Evolutionary conservation across 2,888 invertebrate genomes (phyloP).

Genomic region (Entomobrya multifasciata): DNA sequence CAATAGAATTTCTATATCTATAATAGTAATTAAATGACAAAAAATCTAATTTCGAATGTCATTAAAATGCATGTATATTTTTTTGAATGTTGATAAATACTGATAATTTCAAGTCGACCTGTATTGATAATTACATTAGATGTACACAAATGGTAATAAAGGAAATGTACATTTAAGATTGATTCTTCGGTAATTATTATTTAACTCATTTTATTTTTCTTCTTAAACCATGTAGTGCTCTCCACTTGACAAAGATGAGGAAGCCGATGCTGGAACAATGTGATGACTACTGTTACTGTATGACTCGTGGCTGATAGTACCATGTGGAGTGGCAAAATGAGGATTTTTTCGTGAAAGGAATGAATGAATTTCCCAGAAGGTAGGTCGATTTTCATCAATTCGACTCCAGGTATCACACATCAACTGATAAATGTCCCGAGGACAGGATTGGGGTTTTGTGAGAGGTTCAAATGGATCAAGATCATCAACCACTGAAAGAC

Average conservation of each 20-base stretch:
- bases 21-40: too few relatives aligned
- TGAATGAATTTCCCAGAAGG: conserved; percentile 93
- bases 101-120: conserved; percentile 68
- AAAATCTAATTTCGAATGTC: conserved; percentile 6
- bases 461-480: conserved; percentile 82
- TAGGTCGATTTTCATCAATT: conserved; percentile 89
- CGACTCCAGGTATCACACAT: conserved; percentile 96
- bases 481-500: conserved; percentile 85
- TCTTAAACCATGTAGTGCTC: conserved; percentile 73
- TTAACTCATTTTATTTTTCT: too few relatives aligned
- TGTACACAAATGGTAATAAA: too few relatives aligned
- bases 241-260: conserved; percentile 67
- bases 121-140: conserved; percentile 4
- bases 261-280: conserved; percentile 32
- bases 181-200: too few relatives aligned
- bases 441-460: conserved; percentile 84
- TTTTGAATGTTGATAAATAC: conserved; percentile 54
- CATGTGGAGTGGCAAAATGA: conserved; percentile 75
- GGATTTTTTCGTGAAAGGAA: conserved; percentile 89
- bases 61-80: neutral
- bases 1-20: too few relatives aligned
- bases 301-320: conserved; percentile 61
- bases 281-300: conserved; percentile 50
- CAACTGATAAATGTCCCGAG: conserved; percentile 93
- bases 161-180: too few relatives aligned